Evolutionary conservation across 2,888 invertebrate species (phyloP).

Genomic region (Cryptocheilus praepositus): DNA sequence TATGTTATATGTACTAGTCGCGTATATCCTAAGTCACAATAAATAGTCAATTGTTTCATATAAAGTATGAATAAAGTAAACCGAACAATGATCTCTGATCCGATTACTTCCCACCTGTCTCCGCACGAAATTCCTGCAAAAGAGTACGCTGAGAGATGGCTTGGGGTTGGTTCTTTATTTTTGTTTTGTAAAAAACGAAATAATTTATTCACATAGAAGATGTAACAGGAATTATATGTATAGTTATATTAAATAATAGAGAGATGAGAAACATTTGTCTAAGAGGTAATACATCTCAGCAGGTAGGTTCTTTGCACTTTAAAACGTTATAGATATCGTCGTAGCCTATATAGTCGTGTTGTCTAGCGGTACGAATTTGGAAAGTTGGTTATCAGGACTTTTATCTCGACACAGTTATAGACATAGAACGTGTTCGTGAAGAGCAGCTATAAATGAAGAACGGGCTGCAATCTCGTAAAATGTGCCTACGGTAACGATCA

Average conservation of each 20-base stretch:
- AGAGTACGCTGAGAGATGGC: too few relatives aligned
- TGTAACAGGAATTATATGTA: conserved; percentile 44
- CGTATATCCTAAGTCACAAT: conserved; percentile 66
- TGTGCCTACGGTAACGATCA: too few relatives aligned
- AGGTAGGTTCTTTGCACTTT: too few relatives aligned
- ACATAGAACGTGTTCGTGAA: too few relatives aligned
- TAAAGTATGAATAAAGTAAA: conserved; percentile 62
- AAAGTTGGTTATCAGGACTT: too few relatives aligned
- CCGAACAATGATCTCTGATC: conserved; percentile 34
- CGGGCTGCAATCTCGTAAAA: too few relatives aligned
- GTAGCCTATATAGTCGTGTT: too few relatives aligned
- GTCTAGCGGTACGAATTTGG: too few relatives aligned
- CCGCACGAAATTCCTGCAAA: neutral
- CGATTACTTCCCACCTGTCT: neutral
- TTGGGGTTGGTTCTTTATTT: too few relatives aligned
- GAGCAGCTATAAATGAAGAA: too few relatives aligned
- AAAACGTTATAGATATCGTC: too few relatives aligned
- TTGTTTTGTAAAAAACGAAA: conserved; percentile 35
- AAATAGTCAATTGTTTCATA: conserved; percentile 73
- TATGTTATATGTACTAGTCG: conserved; percentile 65
- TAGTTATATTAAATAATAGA: conserved; percentile 31
- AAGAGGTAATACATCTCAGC: conserved; percentile 32
- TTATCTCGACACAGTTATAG: too few relatives aligned
- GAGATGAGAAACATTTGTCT: conserved; percentile 33
- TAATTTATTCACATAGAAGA: conserved; percentile 53